Percentiles rank a stretch among this genome's conserved stretches.
Evolutionary conservation across 2,113 vertebrate species (phyloP).

Genomic region (Cyphomyrus discorhynchus): DNA sequence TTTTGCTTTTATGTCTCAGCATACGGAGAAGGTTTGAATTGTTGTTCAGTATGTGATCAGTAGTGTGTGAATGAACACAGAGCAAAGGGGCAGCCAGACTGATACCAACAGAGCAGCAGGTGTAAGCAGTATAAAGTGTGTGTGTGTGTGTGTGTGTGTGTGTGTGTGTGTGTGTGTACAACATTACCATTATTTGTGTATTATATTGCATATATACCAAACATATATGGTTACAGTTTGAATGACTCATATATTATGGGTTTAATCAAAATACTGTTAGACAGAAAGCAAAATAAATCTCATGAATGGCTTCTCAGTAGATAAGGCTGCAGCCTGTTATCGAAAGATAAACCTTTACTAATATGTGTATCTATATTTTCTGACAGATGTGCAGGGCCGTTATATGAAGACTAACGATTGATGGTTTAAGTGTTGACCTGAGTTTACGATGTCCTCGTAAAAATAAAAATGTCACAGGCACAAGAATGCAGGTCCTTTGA

Average conservation of each 20-base stretch:
- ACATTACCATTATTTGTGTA: neutral
- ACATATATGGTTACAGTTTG: neutral
- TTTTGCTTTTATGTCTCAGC: constrained; percentile 26
- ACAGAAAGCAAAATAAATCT: neutral
- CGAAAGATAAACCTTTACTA: neutral
- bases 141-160: neutral
- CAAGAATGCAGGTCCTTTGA: neutral
- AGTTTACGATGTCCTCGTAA: neutral
- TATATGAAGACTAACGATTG: neutral
- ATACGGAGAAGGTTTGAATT: neutral
- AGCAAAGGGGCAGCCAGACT: neutral
- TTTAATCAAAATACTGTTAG: neutral
- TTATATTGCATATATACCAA: neutral
- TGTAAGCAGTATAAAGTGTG: neutral
- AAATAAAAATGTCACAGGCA: neutral
- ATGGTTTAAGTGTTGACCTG: neutral
- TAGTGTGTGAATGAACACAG: neutral
- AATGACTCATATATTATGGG: neutral
- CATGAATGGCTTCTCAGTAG: neutral
- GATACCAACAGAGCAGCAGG: neutral
- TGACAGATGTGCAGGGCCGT: neutral
- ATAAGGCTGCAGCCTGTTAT: neutral
- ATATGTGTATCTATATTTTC: neutral
- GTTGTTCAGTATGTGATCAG: neutral
- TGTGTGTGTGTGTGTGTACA: neutral